These are phyloP conservation scores for Eucriotettix oculatus DNA, from an alignment of 2,888 invertebrate genomes.

Conservation along the genomic window DNA sequence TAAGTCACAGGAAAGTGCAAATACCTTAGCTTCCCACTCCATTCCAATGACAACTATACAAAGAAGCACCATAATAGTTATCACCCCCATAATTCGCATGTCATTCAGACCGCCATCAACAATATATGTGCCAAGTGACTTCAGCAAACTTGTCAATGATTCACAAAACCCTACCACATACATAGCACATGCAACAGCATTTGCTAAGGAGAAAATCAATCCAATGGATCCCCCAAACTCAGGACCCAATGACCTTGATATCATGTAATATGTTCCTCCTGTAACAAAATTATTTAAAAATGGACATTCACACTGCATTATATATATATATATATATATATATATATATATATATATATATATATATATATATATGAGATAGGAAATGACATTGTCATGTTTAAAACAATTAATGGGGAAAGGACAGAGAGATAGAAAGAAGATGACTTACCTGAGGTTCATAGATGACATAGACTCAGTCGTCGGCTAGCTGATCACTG, in stretches of 20 bases:
- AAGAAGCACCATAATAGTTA: constrained; percentile 67
- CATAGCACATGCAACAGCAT: constrained; percentile 94
- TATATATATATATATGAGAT: no score
- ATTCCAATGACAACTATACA: constrained; percentile 86
- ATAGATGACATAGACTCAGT: no score
- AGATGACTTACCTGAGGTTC: no score
- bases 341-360: no score
- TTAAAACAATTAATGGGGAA: no score
- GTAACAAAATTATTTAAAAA: constrained; percentile 14
- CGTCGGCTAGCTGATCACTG: no score
- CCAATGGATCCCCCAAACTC: constrained; percentile 96
- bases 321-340: no score
- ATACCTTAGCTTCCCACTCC: constrained; percentile 91
- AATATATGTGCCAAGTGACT: constrained; percentile 35
- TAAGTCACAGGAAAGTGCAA: constrained; percentile 7
- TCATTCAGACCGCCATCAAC: constrained; percentile 47
- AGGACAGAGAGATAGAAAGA: no score
- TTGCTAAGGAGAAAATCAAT: constrained; percentile 87
- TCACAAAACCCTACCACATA: constrained; percentile 98
- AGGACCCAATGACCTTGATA: constrained; percentile 88
- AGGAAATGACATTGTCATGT: no score
- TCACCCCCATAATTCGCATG: constrained; percentile 54
- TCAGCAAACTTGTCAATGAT: constrained; percentile 57
- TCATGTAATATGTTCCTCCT: constrained; percentile 99
- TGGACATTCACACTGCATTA: neutral